phyloP scores from a whole-genome alignment of 2,797 vertebrate species.

The Platalea minor region DNA sequence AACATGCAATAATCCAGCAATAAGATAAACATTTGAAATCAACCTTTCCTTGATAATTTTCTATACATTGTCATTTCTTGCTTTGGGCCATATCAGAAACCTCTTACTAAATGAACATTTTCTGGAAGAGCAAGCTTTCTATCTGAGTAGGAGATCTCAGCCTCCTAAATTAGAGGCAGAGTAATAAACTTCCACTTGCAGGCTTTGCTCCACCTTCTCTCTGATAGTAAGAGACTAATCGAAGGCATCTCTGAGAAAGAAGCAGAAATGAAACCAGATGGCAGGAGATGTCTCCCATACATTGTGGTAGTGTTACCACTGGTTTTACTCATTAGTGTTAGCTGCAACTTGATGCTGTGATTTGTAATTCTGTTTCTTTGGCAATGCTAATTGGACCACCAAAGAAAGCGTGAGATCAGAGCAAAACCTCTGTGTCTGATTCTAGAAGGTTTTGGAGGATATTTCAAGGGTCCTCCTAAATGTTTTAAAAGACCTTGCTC shows the following conservation, averaged over 20 bases:
- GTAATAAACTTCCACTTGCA: slow-evolving; percentile 4
- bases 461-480: background rate
- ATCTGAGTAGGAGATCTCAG: background rate
- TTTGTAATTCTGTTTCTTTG: background rate
- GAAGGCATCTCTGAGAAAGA: background rate
- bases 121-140: slow-evolving; percentile 7
- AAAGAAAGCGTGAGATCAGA: background rate
- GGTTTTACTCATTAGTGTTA: background rate
- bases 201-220: background rate
- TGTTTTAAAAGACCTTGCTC: background rate
- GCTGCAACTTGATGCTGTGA: background rate
- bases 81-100: background rate
- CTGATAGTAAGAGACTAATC: background rate
- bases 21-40: background rate
- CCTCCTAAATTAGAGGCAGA: background rate
- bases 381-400: background rate
- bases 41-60: background rate
- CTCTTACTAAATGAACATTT: background rate
- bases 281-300: background rate
- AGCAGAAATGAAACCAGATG: background rate
- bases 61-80: background rate
- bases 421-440: background rate
- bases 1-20: background rate
- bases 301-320: background rate
- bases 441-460: background rate